Conservation (phyloP, 2,888 invertebrate species). For the Andrena bucephala region DNA sequence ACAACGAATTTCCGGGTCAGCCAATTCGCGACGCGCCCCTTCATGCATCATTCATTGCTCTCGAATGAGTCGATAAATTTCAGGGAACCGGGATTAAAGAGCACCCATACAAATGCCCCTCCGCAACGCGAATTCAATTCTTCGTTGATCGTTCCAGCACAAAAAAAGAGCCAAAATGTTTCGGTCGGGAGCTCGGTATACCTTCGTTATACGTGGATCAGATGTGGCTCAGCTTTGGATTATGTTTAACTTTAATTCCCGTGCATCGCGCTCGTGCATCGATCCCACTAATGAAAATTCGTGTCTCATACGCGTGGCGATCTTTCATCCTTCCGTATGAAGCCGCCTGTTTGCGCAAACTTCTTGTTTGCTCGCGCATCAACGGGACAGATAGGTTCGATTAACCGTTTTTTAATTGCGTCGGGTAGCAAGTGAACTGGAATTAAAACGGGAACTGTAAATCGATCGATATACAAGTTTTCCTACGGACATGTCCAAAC, state of each 20-base stretch:
- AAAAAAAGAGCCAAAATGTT: no score
- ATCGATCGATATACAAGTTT: neutral
- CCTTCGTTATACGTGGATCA: no score
- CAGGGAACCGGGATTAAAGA: neutral
- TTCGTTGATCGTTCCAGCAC: neutral
- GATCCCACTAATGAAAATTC: neutral
- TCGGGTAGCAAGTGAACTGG: neutral
- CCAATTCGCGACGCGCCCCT: neutral
- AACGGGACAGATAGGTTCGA: neutral
- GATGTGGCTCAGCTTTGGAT: neutral
- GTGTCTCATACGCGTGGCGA: neutral
- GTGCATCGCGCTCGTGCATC: neutral
- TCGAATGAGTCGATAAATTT: constrained; percentile 1
- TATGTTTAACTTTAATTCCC: neutral
- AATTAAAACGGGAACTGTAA: constrained; percentile 1
- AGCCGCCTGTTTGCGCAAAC: constrained; percentile 1
- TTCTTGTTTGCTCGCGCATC: neutral
- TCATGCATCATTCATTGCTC: constrained; percentile 23
- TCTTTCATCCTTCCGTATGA: neutral
- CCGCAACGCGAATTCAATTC: constrained; percentile 4
- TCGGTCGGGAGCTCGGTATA: no score
- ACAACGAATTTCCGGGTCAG: constrained; percentile 8
- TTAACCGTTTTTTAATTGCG: neutral
- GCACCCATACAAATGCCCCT: neutral
- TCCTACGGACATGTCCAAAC: neutral